phyloP scores from a whole-genome alignment of 2,113 vertebrate genomes.

The Phoxinus phoxinus region DNA sequence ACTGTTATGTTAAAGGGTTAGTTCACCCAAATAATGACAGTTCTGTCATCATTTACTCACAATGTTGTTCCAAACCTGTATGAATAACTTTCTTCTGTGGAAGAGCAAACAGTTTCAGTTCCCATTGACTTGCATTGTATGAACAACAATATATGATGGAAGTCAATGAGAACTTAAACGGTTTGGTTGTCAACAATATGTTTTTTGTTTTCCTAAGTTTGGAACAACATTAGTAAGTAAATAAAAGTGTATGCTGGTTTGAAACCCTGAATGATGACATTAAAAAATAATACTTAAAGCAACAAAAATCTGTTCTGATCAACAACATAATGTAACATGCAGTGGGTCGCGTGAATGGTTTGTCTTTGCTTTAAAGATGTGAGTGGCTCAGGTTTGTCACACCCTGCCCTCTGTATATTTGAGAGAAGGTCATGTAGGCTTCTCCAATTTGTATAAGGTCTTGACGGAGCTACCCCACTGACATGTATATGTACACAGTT shows the following conservation, averaged over 20 bases:
- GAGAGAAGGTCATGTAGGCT: neutral
- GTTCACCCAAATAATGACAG: no score
- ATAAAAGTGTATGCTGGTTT: neutral
- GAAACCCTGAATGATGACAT: neutral
- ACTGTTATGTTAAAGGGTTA: no score
- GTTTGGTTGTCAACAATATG: no score
- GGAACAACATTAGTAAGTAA: no score
- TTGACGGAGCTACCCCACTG: slow-evolving; percentile 53
- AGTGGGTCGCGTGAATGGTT: neutral
- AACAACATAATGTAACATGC: neutral
- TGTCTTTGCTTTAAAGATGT: neutral
- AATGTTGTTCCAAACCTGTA: no score
- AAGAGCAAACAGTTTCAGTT: no score
- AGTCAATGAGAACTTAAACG: no score
- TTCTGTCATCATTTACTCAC: no score
- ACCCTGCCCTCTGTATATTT: neutral
- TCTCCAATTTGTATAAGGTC: slow-evolving; percentile 30
- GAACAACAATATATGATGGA: no score
- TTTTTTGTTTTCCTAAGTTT: no score
- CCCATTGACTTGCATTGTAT: no score
- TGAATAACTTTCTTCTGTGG: no score
- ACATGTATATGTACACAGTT: slow-evolving; percentile 75
- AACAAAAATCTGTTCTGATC: neutral
- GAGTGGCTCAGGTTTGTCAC: neutral
- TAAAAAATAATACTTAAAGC: neutral